Percentiles rank a stretch among this genome's conserved stretches.
phyloP scores from a whole-genome alignment of 2,888 invertebrate genomes.

The Alloplasta piceator region DNA sequence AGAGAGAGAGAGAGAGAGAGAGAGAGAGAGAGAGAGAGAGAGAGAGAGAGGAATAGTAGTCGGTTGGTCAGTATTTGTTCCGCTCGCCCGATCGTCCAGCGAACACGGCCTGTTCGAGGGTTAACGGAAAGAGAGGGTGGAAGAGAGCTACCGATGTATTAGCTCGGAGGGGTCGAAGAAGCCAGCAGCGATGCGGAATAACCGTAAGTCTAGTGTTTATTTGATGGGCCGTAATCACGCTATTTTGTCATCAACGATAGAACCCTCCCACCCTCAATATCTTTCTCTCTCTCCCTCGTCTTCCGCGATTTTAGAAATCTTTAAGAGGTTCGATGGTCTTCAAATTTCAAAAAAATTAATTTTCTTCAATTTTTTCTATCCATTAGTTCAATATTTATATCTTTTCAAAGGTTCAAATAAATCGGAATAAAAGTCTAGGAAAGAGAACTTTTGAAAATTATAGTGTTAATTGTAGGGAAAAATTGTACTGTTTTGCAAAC shows the following conservation, averaged over 20 bases:
- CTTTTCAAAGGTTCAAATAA: too few relatives aligned
- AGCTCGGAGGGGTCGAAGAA: slow-evolving; percentile 70
- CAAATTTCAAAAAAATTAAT: too few relatives aligned
- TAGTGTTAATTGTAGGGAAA: too few relatives aligned
- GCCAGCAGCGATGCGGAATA: slow-evolving; percentile 77
- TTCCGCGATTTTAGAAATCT: slow-evolving; percentile 74
- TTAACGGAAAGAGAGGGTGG: slow-evolving; percentile 5
- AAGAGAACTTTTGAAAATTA: too few relatives aligned
- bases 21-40: neutral
- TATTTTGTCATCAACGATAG: slow-evolving; percentile 81
- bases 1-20: slow-evolving; percentile 8
- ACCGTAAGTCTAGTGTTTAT: slow-evolving; percentile 82
- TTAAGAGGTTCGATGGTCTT: too few relatives aligned
- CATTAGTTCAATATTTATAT: too few relatives aligned
- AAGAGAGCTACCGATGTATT: slow-evolving; percentile 29
- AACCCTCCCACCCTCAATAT: slow-evolving; percentile 48
- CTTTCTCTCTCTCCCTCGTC: slow-evolving; percentile 62
- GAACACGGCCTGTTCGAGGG: slow-evolving; percentile 26
- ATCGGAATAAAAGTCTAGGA: too few relatives aligned
- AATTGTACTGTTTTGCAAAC: too few relatives aligned
- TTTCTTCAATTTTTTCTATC: too few relatives aligned
- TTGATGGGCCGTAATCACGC: slow-evolving; percentile 83
- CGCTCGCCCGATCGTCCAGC: slow-evolving; percentile 58
- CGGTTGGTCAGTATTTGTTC: slow-evolving; percentile 72
- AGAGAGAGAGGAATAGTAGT: slow-evolving; percentile 7